Percentiles rank a stretch among this genome's conserved stretches.
These are phyloP conservation scores for Prietella phreatophila DNA, from an alignment of 2,113 vertebrate genomes.

Conservation along the genomic window DNA sequence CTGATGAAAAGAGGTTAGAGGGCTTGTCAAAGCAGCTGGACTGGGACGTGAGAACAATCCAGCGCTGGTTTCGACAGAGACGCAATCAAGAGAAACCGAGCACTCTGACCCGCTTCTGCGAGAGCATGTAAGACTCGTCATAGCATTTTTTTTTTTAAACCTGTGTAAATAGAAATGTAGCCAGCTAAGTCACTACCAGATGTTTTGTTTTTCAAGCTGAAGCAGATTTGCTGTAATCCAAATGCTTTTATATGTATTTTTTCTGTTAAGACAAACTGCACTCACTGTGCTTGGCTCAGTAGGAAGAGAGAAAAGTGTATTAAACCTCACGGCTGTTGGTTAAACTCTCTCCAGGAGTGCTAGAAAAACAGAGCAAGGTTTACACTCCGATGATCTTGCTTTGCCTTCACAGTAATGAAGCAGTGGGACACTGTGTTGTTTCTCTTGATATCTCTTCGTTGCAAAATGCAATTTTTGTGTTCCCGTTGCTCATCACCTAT, in stretches of 20 bases:
- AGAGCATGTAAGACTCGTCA: slow-evolving; percentile 88
- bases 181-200: not conserved
- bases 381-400: not conserved
- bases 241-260: slow-evolving; percentile 9
- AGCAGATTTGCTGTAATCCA: slow-evolving; percentile 5
- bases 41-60: slow-evolving; percentile 96
- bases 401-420: not conserved
- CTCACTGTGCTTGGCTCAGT: not conserved
- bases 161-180: slow-evolving; percentile 5
- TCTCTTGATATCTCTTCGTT: not conserved
- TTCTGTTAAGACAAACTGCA: not conserved
- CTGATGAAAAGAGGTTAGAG: slow-evolving; percentile 94
- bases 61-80: slow-evolving; percentile 95
- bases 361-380: slow-evolving; percentile 2
- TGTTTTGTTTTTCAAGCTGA: not conserved
- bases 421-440: not conserved
- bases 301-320: slow-evolving; percentile 12
- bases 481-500: not conserved
- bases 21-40: slow-evolving; percentile 97
- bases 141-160: not conserved
- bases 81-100: slow-evolving; percentile 98
- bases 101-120: slow-evolving; percentile 90
- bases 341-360: not conserved
- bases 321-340: slow-evolving; percentile 7
- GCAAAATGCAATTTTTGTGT: not conserved